These are phyloP conservation scores for Pocillopora damicornis DNA, from an alignment of 64 coral and sea anemone species.

Conservation along the genomic window DNA sequence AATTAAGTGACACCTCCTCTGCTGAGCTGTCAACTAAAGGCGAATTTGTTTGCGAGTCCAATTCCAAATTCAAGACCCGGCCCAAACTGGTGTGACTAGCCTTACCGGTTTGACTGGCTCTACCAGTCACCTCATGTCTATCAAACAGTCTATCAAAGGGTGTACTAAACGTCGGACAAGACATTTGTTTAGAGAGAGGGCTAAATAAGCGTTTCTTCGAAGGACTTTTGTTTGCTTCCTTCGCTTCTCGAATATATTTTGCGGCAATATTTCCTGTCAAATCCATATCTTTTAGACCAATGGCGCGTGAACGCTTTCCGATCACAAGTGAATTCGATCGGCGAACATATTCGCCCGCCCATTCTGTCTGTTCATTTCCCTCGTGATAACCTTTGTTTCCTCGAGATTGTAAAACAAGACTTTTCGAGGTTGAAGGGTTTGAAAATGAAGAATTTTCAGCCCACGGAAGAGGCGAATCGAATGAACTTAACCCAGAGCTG, in stretches of 20 bases:
- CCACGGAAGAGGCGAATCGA: not conserved
- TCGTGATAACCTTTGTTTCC: not conserved
- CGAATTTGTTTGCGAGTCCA: not conserved
- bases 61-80: not conserved
- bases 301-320: conserved; percentile 44
- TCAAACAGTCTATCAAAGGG: not conserved
- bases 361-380: not conserved
- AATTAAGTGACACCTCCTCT: not conserved
- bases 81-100: not conserved
- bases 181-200: conserved; percentile 40
- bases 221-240: conserved; percentile 55
- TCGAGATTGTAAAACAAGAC: not conserved
- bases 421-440: not conserved
- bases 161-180: conserved; percentile 30
- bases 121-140: not conserved
- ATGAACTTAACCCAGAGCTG: not conserved
- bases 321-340: conserved; percentile 61
- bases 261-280: conserved; percentile 56
- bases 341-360: not conserved
- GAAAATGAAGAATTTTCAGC: not conserved
- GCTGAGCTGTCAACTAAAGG: not conserved
- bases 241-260: conserved; percentile 57
- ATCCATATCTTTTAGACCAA: conserved; percentile 74
- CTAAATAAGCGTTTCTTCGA: conserved; percentile 30
- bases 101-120: conserved; percentile 5